Conservation (phyloP, 1,140 invertebrate species). For the Lethrus apterus region DNA sequence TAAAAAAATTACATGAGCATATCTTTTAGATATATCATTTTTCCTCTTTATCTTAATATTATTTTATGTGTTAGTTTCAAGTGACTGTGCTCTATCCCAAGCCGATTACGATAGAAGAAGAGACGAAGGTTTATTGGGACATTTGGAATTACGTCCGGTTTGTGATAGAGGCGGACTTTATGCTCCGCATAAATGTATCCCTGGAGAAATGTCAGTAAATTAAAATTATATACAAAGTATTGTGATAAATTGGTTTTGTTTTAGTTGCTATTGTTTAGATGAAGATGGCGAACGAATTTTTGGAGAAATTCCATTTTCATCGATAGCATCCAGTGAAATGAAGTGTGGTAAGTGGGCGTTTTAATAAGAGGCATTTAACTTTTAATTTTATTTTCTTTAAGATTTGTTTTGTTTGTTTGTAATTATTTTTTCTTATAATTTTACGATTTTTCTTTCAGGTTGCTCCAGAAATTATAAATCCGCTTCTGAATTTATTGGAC, state of each 20-base stretch:
- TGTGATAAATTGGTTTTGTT: conserved; percentile 23
- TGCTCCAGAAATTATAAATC: conserved; percentile 44
- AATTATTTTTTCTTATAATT: no score
- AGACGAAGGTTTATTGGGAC: conserved; percentile 32
- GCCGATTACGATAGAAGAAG: conserved; percentile 34
- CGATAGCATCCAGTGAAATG: conserved; percentile 41
- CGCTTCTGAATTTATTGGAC: conserved; percentile 26
- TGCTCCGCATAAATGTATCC: conserved; percentile 46
- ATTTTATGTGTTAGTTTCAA: conserved; percentile 26
- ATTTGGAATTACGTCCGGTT: conserved; percentile 40
- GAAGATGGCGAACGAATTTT: conserved; percentile 51
- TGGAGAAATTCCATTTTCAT: conserved; percentile 47
- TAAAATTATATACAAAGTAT: not conserved
- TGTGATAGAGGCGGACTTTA: conserved; percentile 51
- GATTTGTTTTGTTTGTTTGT: conserved; percentile 11
- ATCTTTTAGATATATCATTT: not conserved
- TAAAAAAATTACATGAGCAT: not conserved
- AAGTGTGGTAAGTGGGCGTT: conserved; percentile 52
- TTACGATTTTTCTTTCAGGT: conserved; percentile 33
- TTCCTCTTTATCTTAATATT: conserved; percentile 4
- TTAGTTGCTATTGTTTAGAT: conserved; percentile 53
- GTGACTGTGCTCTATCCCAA: conserved; percentile 34
- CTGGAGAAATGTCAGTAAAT: conserved; percentile 49
- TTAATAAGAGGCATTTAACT: no score
- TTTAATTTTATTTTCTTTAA: no score